Evolutionary conservation across 2,888 invertebrate species (phyloP), one percentile per base, ranked within the genome.

Genomic region (Agrotis ipsilon): DNA sequence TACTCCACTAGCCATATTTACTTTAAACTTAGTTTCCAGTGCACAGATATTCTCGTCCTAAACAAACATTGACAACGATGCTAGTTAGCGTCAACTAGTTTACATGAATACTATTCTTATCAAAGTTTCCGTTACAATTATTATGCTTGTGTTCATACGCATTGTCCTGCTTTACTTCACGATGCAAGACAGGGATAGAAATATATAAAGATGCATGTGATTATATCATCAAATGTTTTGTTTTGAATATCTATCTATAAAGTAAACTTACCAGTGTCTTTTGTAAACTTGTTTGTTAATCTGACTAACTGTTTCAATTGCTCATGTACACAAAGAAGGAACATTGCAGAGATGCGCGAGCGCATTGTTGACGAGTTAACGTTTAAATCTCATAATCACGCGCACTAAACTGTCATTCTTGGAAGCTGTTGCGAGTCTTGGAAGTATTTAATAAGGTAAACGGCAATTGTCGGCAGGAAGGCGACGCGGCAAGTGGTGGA

Each of bases 401-500:
- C 46, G 59, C 67, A 68, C 62, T 69, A 68, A 82, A 74, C 66
- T 46, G 58, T 16, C 21, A 51, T 70, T 72, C 66, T 65, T 63
- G 24, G 65, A 78, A 21, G 60, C 39, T 14, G 45, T 68, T 51
- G 18, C 7, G 18, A 63, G 24, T 55, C 72, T 70, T 61, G 60
- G 45, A 70, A 61, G 39, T 75, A 67, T 84, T 76, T 71, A 84
- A 81, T 79, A 74, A 84, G 69, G 81, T 85, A 80, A 84, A 83
- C 76, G 82, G 71, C 77, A 76, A 79, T 86, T 83, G 83, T 83
- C 60, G 93, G 82, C 95, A 98, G 99, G 94, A 99, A 99, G 96
- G 99, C 98, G 84, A 98, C 98, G 82, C 97, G 99, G 84, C 98
- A 98, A 91, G 98, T 99, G 91, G 98, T 99, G 87, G 99, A 99